Base-by-base conservation (phyloP, 2,888 invertebrate species). In the Tipula helvola region DNA sequence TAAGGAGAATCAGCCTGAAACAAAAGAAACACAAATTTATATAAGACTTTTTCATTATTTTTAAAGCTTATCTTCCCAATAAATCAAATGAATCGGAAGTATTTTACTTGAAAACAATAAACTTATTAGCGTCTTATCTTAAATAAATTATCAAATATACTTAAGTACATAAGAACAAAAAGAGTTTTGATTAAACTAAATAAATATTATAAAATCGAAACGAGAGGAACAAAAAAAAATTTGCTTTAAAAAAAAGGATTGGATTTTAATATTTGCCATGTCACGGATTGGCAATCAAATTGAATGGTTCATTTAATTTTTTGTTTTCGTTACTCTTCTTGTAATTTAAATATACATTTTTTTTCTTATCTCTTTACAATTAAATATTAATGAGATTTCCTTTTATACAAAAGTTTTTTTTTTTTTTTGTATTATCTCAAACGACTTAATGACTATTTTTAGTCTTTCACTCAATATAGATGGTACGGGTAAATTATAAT, bases 261-360 rank as follows among this genome's bases (percentile, higher is more conserved):
- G 52, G 16, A 71, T 71, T 71, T 71, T 71, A 71, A 28, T 71
- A 71, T 71, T 71, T 71, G 71, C 71, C 71, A 71, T 71, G 71
- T 71, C 71, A 71, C 71, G 71, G 71, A 71, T 71, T 71, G 71
- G 71, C 71, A 71, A 71, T 71, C 71, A 71, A 71, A 71, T 71
- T 71, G 71, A 71, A 71, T 71, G 71, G 71, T 71, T 71, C 71
- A 71, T 71, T 71, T 71, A 71, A 71, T 71, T 28, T 71, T 71
- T 71, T 71, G 28, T 28, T 71, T 71, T n/a, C 5, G 7, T 71
- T 28, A n/a, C 28, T 71, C 71, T 71, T 71, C 18, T 18, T 71
- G 71, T 10, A 71, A 71, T 71, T 71, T 71, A 71, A 52, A 52
- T 52, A 52, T 44, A 12, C 0, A 47, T 47, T 12, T 47, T 47